Percentiles rank a stretch among this genome's conserved stretches.
Evolutionary conservation across 2,113 vertebrate genomes (phyloP).

Genomic region (Butorides virescens): DNA sequence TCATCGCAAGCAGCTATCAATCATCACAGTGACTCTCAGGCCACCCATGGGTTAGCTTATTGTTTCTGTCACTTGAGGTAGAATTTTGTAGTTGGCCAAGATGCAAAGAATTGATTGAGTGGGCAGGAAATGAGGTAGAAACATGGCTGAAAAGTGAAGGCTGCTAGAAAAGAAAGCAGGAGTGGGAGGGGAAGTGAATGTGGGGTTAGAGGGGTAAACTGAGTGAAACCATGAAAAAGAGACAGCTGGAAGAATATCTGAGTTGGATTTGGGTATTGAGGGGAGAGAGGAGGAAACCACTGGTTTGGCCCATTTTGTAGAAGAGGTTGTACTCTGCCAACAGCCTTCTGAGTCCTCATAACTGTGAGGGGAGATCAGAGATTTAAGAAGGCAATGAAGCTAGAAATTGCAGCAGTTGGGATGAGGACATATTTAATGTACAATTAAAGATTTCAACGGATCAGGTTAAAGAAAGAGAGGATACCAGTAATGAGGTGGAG

Average conservation of each 20-base stretch:
- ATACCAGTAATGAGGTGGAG: slow-evolving; percentile 37
- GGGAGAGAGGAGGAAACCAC: background rate
- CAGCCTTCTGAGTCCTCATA: background rate
- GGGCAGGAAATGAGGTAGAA: background rate
- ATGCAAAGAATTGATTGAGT: background rate
- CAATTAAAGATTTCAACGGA: background rate
- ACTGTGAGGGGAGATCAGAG: background rate
- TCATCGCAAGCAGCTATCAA: background rate
- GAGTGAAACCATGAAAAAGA: background rate
- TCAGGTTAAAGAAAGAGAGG: slow-evolving; percentile 24
- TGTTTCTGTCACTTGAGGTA: background rate
- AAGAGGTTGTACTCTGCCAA: background rate
- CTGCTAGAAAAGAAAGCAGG: background rate
- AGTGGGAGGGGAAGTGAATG: background rate
- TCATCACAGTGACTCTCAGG: background rate
- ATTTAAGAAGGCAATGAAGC: background rate
- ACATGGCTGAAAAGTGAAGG: background rate
- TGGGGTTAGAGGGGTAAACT: background rate
- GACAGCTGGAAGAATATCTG: background rate
- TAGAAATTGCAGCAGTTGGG: background rate
- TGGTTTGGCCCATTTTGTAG: background rate
- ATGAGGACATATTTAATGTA: background rate
- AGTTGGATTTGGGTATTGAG: background rate
- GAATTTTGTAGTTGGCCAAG: background rate
- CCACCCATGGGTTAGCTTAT: background rate